phyloP scores from a whole-genome alignment of 2,888 invertebrate species.

The Paralinhomoeus sp. region DNA sequence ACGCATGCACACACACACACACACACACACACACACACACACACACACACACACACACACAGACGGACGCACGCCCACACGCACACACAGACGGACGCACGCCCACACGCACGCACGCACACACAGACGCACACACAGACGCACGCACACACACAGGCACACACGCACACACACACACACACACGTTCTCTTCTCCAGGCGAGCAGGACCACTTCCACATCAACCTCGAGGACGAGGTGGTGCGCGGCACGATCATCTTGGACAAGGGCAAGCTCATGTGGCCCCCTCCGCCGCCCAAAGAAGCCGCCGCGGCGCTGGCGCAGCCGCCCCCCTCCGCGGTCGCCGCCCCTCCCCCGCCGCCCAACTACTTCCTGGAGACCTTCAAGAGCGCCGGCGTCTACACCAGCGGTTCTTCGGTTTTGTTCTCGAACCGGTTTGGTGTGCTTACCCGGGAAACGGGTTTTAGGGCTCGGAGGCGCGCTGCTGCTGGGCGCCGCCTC shows the following conservation, averaged over 20 bases:
- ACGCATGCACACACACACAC: too few relatives aligned
- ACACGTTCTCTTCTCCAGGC: slow-evolving; percentile 31
- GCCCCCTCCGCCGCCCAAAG: slow-evolving; percentile 47
- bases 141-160: too few relatives aligned
- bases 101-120: too few relatives aligned
- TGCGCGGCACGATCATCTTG: slow-evolving; percentile 54
- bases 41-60: too few relatives aligned
- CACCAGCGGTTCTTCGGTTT: too few relatives aligned
- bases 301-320: slow-evolving; percentile 31
- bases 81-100: neutral
- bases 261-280: slow-evolving; percentile 50
- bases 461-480: slow-evolving; percentile 42
- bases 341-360: slow-evolving; percentile 16
- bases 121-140: too few relatives aligned
- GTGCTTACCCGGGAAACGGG: too few relatives aligned
- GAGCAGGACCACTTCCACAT: slow-evolving; percentile 53
- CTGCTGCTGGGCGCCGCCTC: slow-evolving; percentile 47
- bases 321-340: slow-evolving; percentile 25
- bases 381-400: slow-evolving; percentile 43
- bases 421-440: too few relatives aligned
- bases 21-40: too few relatives aligned
- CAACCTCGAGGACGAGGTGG: slow-evolving; percentile 60
- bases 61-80: neutral
- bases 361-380: slow-evolving; percentile 46
- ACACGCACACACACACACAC: too few relatives aligned